Evolutionary conservation across 1,140 invertebrate genomes (phyloP).

Genomic region (Caenorhabditis brenneri): DNA sequence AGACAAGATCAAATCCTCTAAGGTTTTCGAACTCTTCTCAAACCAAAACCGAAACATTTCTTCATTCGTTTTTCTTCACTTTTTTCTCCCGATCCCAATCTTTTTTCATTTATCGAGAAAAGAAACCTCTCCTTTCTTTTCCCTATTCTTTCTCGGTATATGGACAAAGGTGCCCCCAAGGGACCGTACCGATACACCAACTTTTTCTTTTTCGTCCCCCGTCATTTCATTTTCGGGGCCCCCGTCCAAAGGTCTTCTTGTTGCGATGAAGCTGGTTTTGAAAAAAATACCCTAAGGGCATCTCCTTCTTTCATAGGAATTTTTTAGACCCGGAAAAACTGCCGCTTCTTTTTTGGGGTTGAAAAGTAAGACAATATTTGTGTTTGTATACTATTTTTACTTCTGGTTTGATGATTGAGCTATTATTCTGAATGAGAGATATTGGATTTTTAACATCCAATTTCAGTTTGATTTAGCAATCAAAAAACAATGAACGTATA

Average conservation of each 20-base stretch:
- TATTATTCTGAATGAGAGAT: background rate
- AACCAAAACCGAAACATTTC: background rate
- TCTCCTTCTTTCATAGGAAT: background rate
- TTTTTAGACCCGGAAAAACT: slow-evolving; percentile 5
- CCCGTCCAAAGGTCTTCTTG: background rate
- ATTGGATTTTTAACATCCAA: too few relatives aligned
- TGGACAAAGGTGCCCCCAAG: background rate
- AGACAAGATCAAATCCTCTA: background rate
- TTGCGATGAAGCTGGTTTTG: background rate
- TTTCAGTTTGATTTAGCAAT: too few relatives aligned
- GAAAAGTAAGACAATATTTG: background rate
- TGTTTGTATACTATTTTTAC: background rate
- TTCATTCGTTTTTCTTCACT: background rate
- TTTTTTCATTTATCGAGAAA: background rate
- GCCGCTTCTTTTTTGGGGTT: background rate
- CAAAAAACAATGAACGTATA: too few relatives aligned
- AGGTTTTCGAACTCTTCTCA: background rate
- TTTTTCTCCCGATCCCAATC: background rate
- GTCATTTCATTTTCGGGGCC: background rate
- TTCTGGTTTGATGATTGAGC: background rate
- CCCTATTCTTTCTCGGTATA: background rate
- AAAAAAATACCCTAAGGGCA: background rate
- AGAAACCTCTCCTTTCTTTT: background rate
- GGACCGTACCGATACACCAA: background rate
- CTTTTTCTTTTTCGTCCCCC: background rate